phyloP scores from a whole-genome alignment of 2,888 invertebrate species.

The Trimorus sp. region DNA sequence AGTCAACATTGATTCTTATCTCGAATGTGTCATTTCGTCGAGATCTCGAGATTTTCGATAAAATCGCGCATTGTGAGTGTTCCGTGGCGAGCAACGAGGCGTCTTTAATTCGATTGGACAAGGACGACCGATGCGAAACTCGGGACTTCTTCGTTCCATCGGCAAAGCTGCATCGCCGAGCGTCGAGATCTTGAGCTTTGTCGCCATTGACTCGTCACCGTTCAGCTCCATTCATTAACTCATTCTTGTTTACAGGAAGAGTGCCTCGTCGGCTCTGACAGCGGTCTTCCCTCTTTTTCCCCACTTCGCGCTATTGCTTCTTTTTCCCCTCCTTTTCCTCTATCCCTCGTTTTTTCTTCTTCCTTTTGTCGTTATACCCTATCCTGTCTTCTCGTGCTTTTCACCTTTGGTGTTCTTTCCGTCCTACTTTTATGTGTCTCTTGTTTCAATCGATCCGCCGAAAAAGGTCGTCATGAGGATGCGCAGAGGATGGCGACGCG shows the following conservation, averaged over 20 bases:
- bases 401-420: slow-evolving; percentile 58
- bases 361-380: slow-evolving; percentile 55
- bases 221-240: slow-evolving; percentile 73
- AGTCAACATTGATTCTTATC: slow-evolving; percentile 14
- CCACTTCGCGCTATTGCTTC: slow-evolving; percentile 41
- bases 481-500: slow-evolving; percentile 11
- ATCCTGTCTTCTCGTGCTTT: slow-evolving; percentile 55
- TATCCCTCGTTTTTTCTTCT: slow-evolving; percentile 49
- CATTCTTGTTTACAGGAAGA: slow-evolving; percentile 76
- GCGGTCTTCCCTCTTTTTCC: slow-evolving; percentile 62
- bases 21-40: slow-evolving; percentile 3
- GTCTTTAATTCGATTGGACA: slow-evolving; percentile 65
- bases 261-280: slow-evolving; percentile 67
- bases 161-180: slow-evolving; percentile 59
- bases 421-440: slow-evolving; percentile 61
- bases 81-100: slow-evolving; percentile 53
- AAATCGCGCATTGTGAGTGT: slow-evolving; percentile 30
- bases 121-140: slow-evolving; percentile 30
- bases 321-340: slow-evolving; percentile 49
- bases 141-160: background rate
- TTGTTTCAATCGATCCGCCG: slow-evolving; percentile 38
- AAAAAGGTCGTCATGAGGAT: slow-evolving; percentile 36
- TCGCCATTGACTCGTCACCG: slow-evolving; percentile 60
- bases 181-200: slow-evolving; percentile 71
- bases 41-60: slow-evolving; percentile 23